phyloP scores from a whole-genome alignment of 2,797 vertebrate species.

The Characodon lateralis region DNA sequence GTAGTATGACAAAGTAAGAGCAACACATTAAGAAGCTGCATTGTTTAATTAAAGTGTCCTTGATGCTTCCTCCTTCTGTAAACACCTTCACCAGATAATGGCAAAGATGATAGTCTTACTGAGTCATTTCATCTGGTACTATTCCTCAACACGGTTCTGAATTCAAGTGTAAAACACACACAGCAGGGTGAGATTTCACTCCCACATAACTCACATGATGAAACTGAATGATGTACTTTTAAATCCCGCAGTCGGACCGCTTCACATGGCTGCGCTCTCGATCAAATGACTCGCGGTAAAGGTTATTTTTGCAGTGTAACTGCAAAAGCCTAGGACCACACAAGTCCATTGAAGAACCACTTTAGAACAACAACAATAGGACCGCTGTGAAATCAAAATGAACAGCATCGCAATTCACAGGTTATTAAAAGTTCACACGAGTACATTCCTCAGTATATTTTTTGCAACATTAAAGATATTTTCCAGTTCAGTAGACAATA shows the following conservation, averaged over 20 bases:
- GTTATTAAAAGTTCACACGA: constrained; percentile 73
- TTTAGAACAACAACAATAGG: constrained; percentile 65
- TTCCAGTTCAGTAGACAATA: constrained; percentile 52
- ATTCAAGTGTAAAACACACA: constrained; percentile 21
- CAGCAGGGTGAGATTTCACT: neutral
- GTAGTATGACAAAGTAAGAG: constrained; percentile 48
- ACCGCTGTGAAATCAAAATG: constrained; percentile 50
- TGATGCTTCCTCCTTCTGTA: constrained; percentile 58
- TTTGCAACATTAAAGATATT: constrained; percentile 68
- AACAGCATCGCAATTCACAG: constrained; percentile 62
- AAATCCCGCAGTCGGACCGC: constrained; percentile 9
- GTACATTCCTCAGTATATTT: constrained; percentile 78
- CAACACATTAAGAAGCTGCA: constrained; percentile 45
- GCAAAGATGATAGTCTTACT: constrained; percentile 1
- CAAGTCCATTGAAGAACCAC: constrained; percentile 64
- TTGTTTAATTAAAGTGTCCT: constrained; percentile 27
- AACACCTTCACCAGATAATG: constrained; percentile 36
- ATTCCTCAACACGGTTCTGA: constrained; percentile 11
- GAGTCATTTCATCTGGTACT: constrained; percentile 42
- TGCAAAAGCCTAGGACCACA: constrained; percentile 44
- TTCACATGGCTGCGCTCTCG: constrained; percentile 18
- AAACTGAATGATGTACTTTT: neutral
- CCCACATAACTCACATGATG: constrained; percentile 20
- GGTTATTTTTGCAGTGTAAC: constrained; percentile 32
- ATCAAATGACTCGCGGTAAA: constrained; percentile 42